Conservation (phyloP, 2,113 vertebrate species). For the Bubo bubo region DNA sequence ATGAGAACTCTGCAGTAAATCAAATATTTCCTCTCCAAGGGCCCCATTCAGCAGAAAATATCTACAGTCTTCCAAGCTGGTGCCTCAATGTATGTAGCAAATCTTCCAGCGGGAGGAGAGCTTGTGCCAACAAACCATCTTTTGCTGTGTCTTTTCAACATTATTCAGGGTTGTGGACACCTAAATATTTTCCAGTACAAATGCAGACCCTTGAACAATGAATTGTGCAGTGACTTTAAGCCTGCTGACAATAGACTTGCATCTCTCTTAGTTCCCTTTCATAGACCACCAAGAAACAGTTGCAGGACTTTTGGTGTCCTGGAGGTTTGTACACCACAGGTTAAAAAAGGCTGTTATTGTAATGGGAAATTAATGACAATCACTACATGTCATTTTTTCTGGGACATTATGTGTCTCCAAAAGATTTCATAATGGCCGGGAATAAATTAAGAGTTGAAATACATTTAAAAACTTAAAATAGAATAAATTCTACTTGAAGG, state of each 20-base stretch:
- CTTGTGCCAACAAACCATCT: conserved; percentile 50
- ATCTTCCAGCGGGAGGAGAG: conserved; percentile 55
- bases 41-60: conserved; percentile 63
- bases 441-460: conserved; percentile 1
- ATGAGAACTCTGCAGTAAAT: conserved; percentile 71
- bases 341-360: neutral
- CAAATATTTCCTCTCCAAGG: conserved; percentile 68
- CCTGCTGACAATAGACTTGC: neutral
- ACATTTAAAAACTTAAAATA: neutral
- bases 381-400: neutral
- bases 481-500: neutral
- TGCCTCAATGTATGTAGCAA: conserved; percentile 49
- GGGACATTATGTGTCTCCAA: neutral
- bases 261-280: neutral
- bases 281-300: neutral
- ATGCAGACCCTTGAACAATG: neutral
- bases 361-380: neutral
- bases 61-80: conserved; percentile 5
- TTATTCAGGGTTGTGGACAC: neutral
- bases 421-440: neutral
- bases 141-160: neutral
- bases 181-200: neutral
- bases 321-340: neutral
- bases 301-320: neutral
- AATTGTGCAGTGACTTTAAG: neutral